These are phyloP conservation scores for Poecile atricapillus DNA, from an alignment of 2,113 vertebrate genomes.

Conservation along the genomic window DNA sequence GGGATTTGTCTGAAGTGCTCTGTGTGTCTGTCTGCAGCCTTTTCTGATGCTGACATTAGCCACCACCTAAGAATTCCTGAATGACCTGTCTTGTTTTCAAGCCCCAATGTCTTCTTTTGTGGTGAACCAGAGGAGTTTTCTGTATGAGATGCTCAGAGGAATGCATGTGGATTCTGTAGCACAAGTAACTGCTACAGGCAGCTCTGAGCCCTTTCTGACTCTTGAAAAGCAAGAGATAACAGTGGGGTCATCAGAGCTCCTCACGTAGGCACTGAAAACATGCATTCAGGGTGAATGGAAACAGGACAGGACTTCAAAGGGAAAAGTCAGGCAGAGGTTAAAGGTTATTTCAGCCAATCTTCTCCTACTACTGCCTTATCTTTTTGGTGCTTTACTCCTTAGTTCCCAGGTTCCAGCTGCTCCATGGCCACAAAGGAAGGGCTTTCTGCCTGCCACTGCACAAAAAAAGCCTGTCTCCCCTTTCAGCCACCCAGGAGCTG, in stretches of 20 bases:
- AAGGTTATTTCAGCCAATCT: slow-evolving; percentile 55
- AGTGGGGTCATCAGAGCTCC: slow-evolving; percentile 8
- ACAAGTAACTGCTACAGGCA: neutral
- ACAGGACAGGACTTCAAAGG: slow-evolving; percentile 59
- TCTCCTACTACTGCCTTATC: slow-evolving; percentile 39
- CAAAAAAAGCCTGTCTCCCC: neutral
- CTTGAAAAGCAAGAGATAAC: slow-evolving; percentile 49
- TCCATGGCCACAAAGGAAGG: neutral
- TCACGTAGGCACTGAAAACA: slow-evolving; percentile 33
- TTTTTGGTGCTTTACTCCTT: neutral
- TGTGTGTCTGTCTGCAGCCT: neutral
- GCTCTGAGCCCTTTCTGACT: neutral
- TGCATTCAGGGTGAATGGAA: slow-evolving; percentile 40
- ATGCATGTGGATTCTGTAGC: slow-evolving; percentile 23
- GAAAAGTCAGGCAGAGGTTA: slow-evolving; percentile 29
- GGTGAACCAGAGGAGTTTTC: neutral
- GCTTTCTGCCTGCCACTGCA: neutral
- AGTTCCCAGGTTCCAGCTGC: slow-evolving; percentile 7
- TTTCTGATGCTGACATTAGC: slow-evolving; percentile 37
- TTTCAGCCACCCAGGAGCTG: neutral
- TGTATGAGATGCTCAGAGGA: slow-evolving; percentile 12
- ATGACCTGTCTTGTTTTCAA: slow-evolving; percentile 6
- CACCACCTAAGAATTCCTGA: slow-evolving; percentile 15
- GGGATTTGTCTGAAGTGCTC: slow-evolving; percentile 17
- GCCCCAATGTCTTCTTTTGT: neutral